Base-by-base conservation (phyloP, 2,888 invertebrate species). In the Himalopsyche anomala region DNA sequence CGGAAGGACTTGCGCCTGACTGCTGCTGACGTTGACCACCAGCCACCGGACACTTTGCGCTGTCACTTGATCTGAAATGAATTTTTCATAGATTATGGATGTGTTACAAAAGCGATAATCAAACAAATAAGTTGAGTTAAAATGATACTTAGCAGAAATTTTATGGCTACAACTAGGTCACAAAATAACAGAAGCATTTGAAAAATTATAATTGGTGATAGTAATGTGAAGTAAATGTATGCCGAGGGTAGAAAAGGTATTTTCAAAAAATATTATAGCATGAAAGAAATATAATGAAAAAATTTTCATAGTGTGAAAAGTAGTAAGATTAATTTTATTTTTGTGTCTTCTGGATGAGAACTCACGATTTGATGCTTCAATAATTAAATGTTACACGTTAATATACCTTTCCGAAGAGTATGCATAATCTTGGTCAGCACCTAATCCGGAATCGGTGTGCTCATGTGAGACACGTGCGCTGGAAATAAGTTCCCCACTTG, bases 401-500 rank as follows among this genome's bases (percentile, higher is more conserved):
- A 0, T 38, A 55, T 91, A 95, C 95, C 95, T 94, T 91, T 95
- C 95, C 51, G 95, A 95, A 88, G 95, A 95, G 91, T 95, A 95
- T 56, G 95, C 95, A 90, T 95, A 96, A 89, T 96, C 96, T 91
- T 96, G 96, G 91, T 96, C 96, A 28, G 95, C 95, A 80, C 96
- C 96, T 6, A 96, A 92, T 0, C 96, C 96, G 0, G 96, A 96
- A 91, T 96, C 96, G 0, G 96, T 96, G 90, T 96, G 96, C 89
- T 96, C 96, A 89, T 96, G 96, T 42, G 95, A 96, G 55, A 95
- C 95, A 88, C 95, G 91, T 19, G 94, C 91, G 88, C 93, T 93
- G 17, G 92, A 91, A 87, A 93, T 93, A 85, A 93, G 91, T 89
- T 93, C 93, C 17, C 93, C 93, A 86, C 93, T 93, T 56, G 93